Conservation (phyloP, 2,888 invertebrate genomes). For the Erebia epiphron region DNA sequence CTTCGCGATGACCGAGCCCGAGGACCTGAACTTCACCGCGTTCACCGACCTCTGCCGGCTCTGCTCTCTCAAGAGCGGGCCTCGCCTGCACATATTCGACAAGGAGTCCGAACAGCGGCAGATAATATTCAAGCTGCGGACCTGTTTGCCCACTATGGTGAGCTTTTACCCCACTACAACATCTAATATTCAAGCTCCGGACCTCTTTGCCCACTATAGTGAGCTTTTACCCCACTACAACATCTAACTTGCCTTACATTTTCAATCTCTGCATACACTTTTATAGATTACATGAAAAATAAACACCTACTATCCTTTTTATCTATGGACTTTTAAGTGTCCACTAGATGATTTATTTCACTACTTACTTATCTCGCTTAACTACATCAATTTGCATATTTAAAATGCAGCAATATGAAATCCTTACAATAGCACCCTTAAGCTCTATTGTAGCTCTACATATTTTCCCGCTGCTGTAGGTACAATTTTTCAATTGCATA, state of each 20-base stretch:
- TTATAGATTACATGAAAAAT: not conserved
- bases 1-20: constrained; percentile 85
- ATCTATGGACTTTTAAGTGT: too few relatives aligned
- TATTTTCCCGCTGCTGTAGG: not conserved
- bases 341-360: too few relatives aligned
- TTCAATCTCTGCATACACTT: not conserved
- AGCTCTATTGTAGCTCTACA: constrained; percentile 83
- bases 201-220: constrained; percentile 87
- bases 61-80: constrained; percentile 87
- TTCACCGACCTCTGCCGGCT: constrained; percentile 88
- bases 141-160: constrained; percentile 87
- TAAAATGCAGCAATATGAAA: too few relatives aligned
- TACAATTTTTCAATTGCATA: not conserved
- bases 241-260: constrained; percentile 16
- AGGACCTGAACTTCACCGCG: constrained; percentile 86
- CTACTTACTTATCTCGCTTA: not conserved
- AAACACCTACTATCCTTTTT: too few relatives aligned
- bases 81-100: constrained; percentile 87
- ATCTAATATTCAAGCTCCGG: constrained; percentile 84
- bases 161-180: constrained; percentile 48
- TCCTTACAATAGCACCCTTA: constrained; percentile 76
- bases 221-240: constrained; percentile 50
- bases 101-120: constrained; percentile 88
- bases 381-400: not conserved
- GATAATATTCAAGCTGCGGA: constrained; percentile 86